phyloP scores from a whole-genome alignment of 2,113 vertebrate genomes.

The Campylorhamphus procurvoides region DNA sequence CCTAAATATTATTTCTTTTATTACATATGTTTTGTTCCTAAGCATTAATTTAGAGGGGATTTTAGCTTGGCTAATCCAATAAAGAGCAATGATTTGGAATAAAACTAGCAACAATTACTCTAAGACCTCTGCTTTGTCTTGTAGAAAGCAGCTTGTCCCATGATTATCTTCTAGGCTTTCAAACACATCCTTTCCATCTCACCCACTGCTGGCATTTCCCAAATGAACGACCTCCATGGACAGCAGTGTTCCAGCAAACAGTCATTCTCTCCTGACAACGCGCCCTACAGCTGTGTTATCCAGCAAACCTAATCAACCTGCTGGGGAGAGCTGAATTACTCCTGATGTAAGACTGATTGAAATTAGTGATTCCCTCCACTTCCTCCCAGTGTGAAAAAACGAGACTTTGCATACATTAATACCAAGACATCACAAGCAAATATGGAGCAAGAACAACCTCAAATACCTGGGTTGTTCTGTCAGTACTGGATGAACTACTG shows the following conservation, averaged over 20 bases:
- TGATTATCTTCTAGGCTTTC: conserved; percentile 22
- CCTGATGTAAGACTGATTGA: conserved; percentile 22
- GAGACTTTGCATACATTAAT: conserved; percentile 13
- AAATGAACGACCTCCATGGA: not conserved
- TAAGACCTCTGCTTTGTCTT: not conserved
- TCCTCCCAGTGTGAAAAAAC: conserved; percentile 29
- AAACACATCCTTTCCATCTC: not conserved
- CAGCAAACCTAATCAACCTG: conserved; percentile 64
- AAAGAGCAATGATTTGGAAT: not conserved
- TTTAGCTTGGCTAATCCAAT: conserved; percentile 45
- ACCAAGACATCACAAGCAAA: not conserved
- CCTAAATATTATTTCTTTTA: not conserved
- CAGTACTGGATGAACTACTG: not conserved
- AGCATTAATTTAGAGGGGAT: conserved; percentile 27
- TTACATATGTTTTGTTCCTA: conserved; percentile 12
- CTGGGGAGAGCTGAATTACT: conserved; percentile 58
- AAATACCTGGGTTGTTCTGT: not conserved
- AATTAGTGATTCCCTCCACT: conserved; percentile 50
- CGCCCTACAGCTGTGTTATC: conserved; percentile 26
- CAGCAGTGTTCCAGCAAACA: conserved; percentile 32
- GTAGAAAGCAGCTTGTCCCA: not conserved
- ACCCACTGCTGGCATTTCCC: conserved; percentile 8
- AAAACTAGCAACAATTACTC: conserved; percentile 1
- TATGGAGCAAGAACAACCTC: not conserved
- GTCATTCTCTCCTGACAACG: conserved; percentile 26